Conservation (phyloP, 2,113 vertebrate genomes). For the Choloepus hoffmanni region DNA sequence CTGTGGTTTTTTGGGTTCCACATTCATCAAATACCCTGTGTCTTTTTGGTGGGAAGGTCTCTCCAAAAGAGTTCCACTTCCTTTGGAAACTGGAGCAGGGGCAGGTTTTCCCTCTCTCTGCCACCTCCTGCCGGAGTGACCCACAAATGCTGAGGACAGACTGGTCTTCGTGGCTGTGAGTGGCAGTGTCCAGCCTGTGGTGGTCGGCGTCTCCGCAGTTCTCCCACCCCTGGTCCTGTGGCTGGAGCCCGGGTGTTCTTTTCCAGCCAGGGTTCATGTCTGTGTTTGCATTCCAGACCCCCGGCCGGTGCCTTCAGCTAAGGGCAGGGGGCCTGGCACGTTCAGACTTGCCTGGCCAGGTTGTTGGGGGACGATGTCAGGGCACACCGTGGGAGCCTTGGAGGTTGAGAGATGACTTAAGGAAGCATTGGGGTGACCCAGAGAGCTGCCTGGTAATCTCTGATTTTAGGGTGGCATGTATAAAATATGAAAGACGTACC, state of each 20-base stretch:
- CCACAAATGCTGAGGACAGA: neutral
- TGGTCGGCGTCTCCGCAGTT: neutral
- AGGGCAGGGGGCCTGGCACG: neutral
- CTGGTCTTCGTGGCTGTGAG: neutral
- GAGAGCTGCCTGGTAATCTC: neutral
- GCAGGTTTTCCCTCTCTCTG: neutral
- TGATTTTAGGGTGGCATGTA: neutral
- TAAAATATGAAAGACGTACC: neutral
- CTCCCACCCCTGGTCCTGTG: fast-evolving
- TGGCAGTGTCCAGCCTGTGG: neutral
- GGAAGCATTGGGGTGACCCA: neutral
- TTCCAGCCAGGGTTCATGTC: neutral
- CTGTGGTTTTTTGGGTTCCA: neutral
- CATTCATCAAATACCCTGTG: neutral
- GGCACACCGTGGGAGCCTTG: neutral
- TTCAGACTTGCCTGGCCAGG: neutral
- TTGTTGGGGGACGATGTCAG: neutral
- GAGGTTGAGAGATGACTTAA: neutral
- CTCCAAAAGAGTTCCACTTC: neutral
- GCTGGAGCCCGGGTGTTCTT: neutral
- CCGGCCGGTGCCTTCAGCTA: neutral
- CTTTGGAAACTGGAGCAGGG: neutral
- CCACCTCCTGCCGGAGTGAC: neutral
- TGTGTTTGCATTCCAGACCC: neutral
- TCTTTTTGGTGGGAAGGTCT: neutral